Base-by-base conservation (phyloP, 2,888 invertebrate genomes). In the Ditylenchus weischeri region DNA sequence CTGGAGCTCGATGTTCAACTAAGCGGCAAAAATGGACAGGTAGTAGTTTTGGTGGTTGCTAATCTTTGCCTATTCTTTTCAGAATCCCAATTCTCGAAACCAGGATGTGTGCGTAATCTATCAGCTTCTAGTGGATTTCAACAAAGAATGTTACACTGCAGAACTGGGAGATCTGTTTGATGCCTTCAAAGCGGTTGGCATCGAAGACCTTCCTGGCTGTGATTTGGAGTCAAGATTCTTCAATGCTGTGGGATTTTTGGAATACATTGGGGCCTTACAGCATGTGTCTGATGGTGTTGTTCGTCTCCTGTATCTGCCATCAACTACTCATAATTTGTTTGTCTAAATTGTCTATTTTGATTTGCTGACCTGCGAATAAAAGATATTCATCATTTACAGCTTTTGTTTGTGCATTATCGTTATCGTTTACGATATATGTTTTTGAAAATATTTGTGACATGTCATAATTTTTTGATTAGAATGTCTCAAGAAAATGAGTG, bases 261-360 rank as follows among this genome's bases (percentile, higher is more conserved):
- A 68, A 43, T 67, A 66, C n/a, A 65, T 68, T 38, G 68, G 68
- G 38, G 68, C 35, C n/a, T 50, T 68, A 18, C 54, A 29, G 19
- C 38, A 8, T 54, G 54, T 18, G 7, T 19, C 35, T 47, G 57
- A 60, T 29, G 66, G 58, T n/a, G 36, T 48, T 15, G 23, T 68
- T 47, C 64, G 64, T 23, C 64, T 67, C 15, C 54, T 67, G 19
- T 67, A 67, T 57, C n/a, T 67, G 43, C 64, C 67, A 23, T 43
- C 49, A 11, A 49, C 67, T 15, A 43, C n/a, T 10, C 38, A 47
- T 29, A 13, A 23, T 54, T 23, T 29, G 57, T 54, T 54, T 54
- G 18, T 54, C 1, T 23, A 54, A 35, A 54, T 23, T 2, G 23
- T 23, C 23, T 2, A 35, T 29, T 23, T 1, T 50, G 29, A 54